Base-by-base conservation (phyloP, 35 echinoderm and acorn worm species). In the Amphiura filiformis region DNA sequence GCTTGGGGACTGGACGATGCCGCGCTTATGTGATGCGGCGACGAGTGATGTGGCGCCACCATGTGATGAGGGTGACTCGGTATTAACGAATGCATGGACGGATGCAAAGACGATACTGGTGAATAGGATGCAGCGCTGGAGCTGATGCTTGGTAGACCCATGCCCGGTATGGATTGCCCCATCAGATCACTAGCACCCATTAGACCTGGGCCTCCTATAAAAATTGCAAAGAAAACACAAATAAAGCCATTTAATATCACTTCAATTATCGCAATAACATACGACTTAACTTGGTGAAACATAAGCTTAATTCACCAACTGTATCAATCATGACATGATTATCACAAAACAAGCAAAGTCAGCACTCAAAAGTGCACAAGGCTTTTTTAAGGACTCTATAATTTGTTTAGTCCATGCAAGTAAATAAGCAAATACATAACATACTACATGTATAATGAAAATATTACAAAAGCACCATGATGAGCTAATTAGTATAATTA, bases 1-100 rank as follows among this genome's bases (percentile, higher is more conserved):
- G 61, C 61, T 70, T 2, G 61, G 61, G 61, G 61, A 30, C 61
- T 70, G 4, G 61, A 70, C 61, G 61, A 70, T 47, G 41, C 41
- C 5, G 41, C 17, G 17, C 5, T 47, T 9, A 47, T 47, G 28
- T 26, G 61, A 70, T 70, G 61, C 26, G 61, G 61, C 26, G 61
- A 70, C 17, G 61, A 70, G 61, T 70, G 61, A 70, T 70, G 61
- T 15, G 61, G 61, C 61, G 61, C 61, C 61, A 70, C 61, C 61
- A 70, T 70, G 61, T 70, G 61, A 20, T 7, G n/a, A 47, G 41
- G 61, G 26, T 70, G 61, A 70, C 61, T 70, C 26, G 61, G 61
- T 70, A 70, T 70, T 70, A 70, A 70, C 61, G 61, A 70, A 70
- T 70, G 61, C 61, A 70, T 70, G 61, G 61, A 70, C 61, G 61